These are phyloP conservation scores for Cyclophora albipunctata DNA, from an alignment of 2,888 invertebrate genomes.

Conservation along the genomic window DNA sequence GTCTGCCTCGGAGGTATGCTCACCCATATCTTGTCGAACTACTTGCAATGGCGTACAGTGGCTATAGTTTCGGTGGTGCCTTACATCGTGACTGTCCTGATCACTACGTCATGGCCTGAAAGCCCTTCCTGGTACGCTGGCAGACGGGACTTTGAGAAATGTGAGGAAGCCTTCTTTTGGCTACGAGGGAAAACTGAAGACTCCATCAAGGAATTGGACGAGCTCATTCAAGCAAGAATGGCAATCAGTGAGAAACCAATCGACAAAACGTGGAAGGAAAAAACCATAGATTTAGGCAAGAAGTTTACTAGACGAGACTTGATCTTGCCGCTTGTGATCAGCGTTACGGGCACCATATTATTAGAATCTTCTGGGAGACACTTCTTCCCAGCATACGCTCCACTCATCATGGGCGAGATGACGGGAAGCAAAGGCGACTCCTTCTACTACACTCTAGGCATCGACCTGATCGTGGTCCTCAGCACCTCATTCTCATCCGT, in stretches of 20 bases:
- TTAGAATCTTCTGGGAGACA: constrained; percentile 31
- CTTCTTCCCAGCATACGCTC: constrained; percentile 30
- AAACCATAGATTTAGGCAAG: constrained; percentile 8
- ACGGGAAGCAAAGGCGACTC: constrained; percentile 17
- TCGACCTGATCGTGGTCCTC: constrained; percentile 27
- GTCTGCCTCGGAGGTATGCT: constrained; percentile 37
- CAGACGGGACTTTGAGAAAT: constrained; percentile 42
- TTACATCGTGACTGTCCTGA: constrained; percentile 24
- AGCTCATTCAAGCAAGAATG: constrained; percentile 28
- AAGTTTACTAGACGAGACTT: constrained; percentile 22
- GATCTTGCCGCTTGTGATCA: constrained; percentile 22
- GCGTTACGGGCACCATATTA: constrained; percentile 20
- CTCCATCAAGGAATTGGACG: constrained; percentile 25
- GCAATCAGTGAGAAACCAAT: neutral
- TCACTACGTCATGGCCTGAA: constrained; percentile 70
- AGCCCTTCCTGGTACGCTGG: constrained; percentile 76
- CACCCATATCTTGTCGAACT: constrained; percentile 33
- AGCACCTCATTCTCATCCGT: constrained; percentile 20
- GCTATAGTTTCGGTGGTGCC: constrained; percentile 34
- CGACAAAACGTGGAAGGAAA: neutral
- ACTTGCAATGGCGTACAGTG: constrained; percentile 35
- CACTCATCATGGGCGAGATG: constrained; percentile 28
- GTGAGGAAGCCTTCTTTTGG: constrained; percentile 63
- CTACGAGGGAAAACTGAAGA: constrained; percentile 54
- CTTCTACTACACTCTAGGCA: constrained; percentile 26